A percentile compares a stretch with the other conserved stretches of the same genome.
These are phyloP conservation scores for Dryocosmus kuriphilus DNA, from an alignment of 2,888 invertebrate species.

Conservation along the genomic window DNA sequence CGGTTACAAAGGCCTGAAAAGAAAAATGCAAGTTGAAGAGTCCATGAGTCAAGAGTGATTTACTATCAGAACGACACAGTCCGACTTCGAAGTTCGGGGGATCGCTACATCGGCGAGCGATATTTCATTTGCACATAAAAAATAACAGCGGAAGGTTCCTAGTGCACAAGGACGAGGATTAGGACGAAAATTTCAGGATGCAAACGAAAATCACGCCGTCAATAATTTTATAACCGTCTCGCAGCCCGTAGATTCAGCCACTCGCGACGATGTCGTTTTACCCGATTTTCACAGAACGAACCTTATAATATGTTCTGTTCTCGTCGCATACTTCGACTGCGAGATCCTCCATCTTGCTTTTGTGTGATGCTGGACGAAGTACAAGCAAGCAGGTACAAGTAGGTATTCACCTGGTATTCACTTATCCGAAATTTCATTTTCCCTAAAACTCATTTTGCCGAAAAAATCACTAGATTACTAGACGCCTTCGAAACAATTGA, in stretches of 20 bases:
- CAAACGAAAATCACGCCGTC: constrained; percentile 85
- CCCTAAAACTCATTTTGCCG: no score
- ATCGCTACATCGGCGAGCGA: background rate
- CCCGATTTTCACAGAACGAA: constrained; percentile 83
- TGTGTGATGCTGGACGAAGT: no score
- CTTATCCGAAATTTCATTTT: no score
- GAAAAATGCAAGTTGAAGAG: constrained; percentile 61
- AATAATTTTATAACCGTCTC: constrained; percentile 60
- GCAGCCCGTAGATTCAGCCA: constrained; percentile 55
- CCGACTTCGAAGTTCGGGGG: constrained; percentile 22
- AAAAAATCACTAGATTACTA: no score
- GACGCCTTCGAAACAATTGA: no score
- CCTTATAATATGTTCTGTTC: constrained; percentile 99
- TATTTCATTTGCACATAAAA: constrained; percentile 11
- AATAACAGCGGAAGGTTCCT: background rate
- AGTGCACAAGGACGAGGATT: constrained; percentile 32
- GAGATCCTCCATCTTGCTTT: constrained; percentile 98
- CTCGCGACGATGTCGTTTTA: constrained; percentile 70
- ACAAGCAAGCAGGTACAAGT: no score
- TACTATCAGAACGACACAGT: constrained; percentile 41
- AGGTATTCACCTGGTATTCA: no score
- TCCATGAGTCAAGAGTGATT: constrained; percentile 52
- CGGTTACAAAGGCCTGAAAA: constrained; percentile 94
- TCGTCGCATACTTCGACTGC: constrained; percentile 99
- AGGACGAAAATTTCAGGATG: constrained; percentile 40